phyloP scores from a whole-genome alignment of 2,888 invertebrate genomes.

The Stegana nigrithorax region DNA sequence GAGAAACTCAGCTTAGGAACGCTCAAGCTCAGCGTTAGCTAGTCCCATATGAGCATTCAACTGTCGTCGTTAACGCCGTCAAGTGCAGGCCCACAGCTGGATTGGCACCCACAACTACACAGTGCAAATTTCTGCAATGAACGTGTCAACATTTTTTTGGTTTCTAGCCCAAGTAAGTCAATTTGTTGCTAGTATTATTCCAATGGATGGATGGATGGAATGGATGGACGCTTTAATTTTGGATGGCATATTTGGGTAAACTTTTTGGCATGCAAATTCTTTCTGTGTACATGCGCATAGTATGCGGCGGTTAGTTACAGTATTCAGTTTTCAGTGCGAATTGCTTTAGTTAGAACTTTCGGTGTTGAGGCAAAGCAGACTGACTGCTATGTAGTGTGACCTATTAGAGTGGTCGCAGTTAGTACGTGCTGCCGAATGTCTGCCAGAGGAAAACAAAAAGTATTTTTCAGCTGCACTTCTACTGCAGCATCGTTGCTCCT shows the following conservation, averaged over 20 bases:
- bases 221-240: no score
- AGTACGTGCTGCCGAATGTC: constrained; percentile 51
- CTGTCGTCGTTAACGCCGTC: background rate
- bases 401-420: constrained; percentile 57
- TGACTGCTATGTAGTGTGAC: constrained; percentile 40
- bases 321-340: background rate
- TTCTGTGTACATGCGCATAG: no score
- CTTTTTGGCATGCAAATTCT: no score
- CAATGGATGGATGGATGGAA: no score
- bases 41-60: background rate
- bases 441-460: constrained; percentile 48
- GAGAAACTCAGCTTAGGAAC: constrained; percentile 1
- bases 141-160: no score
- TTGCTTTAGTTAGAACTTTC: background rate
- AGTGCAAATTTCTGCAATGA: no score
- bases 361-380: background rate
- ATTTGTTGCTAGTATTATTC: no score
- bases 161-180: no score
- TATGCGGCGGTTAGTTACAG: background rate
- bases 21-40: background rate
- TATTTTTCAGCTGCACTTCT: constrained; percentile 15
- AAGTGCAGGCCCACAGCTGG: no score
- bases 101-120: no score
- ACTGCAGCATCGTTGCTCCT: background rate
- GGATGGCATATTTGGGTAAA: no score